Evolutionary conservation across 2,888 invertebrate species (phyloP), one percentile per base, ranked within the genome.

Genomic region (Aphelenchoides bicaudatus): DNA sequence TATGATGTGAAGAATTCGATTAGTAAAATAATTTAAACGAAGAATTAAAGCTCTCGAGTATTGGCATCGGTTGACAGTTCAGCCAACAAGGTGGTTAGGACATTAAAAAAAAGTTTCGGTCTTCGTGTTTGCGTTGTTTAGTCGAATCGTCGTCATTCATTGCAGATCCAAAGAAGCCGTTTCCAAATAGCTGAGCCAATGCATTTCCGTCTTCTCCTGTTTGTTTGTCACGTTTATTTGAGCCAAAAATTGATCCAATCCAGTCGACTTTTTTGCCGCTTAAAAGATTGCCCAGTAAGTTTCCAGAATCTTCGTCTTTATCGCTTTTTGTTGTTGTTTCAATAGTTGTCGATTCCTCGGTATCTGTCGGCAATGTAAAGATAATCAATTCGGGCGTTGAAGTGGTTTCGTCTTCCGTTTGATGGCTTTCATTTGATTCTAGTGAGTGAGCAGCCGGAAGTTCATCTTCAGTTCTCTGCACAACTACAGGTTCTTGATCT

Each of bases 241-340:
- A 19, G 13, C 52, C 52, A 30, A 58, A 58, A 28, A 58, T 25
- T 21, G 59, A 61, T 29, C 59, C 59, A 10, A 58, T 29, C 59
- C 59, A 58, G 38, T 58, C 59, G 19, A 58, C 47, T 46, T 48
- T 37, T 2, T 58, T 58, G 16, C 59, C 59, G 13, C 21, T 59
- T 6, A 58, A 37, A 10, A 58, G 28, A 21, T 29, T 28, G 43
- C 59, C 59, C 19, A 58, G 30, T 5, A 58, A 49, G 37, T 58
- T 58, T n/a, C n/a, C n/a, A n/a, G n/a, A n/a, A 25, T 58, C 59
- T 2, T 46, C 59, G 23, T 57, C 46, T 30, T 58, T 61, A 8
- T 38, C 19, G 39, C 58, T 30, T n/a, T 29, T 21, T 2, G 58
- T 38, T 4, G 38, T 29, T 21, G 60, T 19, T 34, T 58, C 16